Percentiles rank a stretch among this genome's conserved stretches.
These are phyloP conservation scores for Bolinopsis microptera DNA, from an alignment of 37 sponge, comb jelly and placozoan species.

Conservation along the genomic window DNA sequence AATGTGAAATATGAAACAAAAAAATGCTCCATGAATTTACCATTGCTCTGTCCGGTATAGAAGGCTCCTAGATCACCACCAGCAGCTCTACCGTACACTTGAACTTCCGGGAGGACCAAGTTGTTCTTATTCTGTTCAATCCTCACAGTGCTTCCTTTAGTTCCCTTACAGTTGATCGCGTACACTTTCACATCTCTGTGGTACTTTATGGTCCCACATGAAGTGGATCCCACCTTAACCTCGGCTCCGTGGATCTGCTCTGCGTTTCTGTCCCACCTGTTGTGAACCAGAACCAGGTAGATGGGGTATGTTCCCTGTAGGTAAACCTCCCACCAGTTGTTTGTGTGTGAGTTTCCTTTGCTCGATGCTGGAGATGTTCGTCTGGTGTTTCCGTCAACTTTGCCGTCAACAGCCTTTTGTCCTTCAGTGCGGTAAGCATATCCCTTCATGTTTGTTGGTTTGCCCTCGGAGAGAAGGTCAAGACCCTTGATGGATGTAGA, in stretches of 20 bases:
- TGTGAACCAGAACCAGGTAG: background rate
- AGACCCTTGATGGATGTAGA: background rate
- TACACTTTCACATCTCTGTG: background rate
- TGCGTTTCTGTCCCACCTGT: background rate
- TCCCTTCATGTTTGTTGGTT: background rate
- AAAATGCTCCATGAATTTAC: too few relatives aligned
- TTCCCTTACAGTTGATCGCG: constrained; percentile 8
- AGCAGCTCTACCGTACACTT: background rate
- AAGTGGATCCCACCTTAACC: background rate
- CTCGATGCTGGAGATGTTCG: background rate
- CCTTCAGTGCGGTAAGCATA: background rate
- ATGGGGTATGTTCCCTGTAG: background rate
- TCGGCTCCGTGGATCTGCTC: constrained; percentile 1
- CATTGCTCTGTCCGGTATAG: background rate
- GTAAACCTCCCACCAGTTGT: constrained; percentile 9
- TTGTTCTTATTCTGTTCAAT: background rate
- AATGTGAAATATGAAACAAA: too few relatives aligned
- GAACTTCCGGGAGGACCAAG: background rate
- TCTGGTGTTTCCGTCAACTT: background rate
- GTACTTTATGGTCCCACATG: background rate
- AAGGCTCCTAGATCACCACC: background rate
- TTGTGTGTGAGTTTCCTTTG: background rate
- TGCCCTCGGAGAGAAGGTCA: background rate
- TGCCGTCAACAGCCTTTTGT: background rate
- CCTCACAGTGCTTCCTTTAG: background rate